Evolutionary conservation across 2,888 invertebrate genomes (phyloP), one percentile per base, ranked within the genome.

Genomic region (Caenorhabditis wallacei): DNA sequence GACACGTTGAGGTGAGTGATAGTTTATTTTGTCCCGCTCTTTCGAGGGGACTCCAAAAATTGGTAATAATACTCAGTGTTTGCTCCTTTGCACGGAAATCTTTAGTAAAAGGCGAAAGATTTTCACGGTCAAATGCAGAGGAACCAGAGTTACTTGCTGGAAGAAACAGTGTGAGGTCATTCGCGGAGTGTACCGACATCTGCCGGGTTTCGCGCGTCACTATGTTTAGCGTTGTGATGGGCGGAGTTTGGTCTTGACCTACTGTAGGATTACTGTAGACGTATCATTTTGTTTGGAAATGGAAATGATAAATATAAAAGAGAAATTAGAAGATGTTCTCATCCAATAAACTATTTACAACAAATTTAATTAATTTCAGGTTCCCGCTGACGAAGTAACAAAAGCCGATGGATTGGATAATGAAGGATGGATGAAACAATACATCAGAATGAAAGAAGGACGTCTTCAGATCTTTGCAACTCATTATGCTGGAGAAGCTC

Each of bases 361-460:
- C 40, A 40, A 13, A 13, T 40, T 16, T 16, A 13, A 40, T 16
- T 30, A 40, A 37, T 37, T 78, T 11, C 68, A 82, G 82, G 82
- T 86, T 24, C 85, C 85, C 0, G 85, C 85, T 11, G 83, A 87
- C 61, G 87, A 87, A 20, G 82, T 82, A 4, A 89, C 84, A 54
- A 85, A 94, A 84, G 93, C 94, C 0, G 94, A 94, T 37, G 85
- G 81, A 0, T 92, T 94, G 66, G 93, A 94, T 91, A 94, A 94
- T 88, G 94, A 94, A 5, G 78, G 76, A 57, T 94, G 94, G 94
- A 94, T 94, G 87, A 91, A 93, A 66, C 92, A 93, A 80, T 94
- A 93, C 90, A 94, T 94, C 90, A 92, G 92, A 81, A 92, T 93
- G n/a, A 92, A 92, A 80, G 93, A 94, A 86, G 94, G 94, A n/a